Percentiles rank a stretch among this genome's conserved stretches.
phyloP scores from a whole-genome alignment of 92 coral and sea anemone genomes.

The Diadumene lineata region DNA sequence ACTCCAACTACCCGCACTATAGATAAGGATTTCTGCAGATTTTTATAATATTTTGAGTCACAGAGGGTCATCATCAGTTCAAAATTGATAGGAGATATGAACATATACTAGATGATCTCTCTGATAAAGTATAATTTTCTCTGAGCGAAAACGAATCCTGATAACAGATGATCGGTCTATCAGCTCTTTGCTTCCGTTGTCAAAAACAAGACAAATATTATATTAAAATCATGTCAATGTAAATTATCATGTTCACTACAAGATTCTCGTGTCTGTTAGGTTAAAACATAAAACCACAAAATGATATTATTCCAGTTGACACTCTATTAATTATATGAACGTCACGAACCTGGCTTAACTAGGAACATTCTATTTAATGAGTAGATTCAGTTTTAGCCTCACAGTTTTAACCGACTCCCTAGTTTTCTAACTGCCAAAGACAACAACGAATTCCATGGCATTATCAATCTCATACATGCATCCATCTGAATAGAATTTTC shows the following conservation, averaged over 20 bases:
- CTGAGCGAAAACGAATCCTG: slow-evolving; percentile 2
- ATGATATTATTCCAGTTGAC: no score
- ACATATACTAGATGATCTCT: not conserved
- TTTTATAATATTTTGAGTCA: not conserved
- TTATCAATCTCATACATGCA: not conserved
- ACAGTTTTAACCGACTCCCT: no score
- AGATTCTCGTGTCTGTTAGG: not conserved
- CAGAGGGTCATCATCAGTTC: slow-evolving; percentile 15
- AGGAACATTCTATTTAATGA: no score
- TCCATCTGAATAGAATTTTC: not conserved
- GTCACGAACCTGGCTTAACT: no score
- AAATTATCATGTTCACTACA: not conserved
- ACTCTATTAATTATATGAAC: no score
- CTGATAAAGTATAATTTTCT: slow-evolving; percentile 5
- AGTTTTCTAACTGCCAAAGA: no score
- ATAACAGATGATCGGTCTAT: not conserved
- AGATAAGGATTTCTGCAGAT: not conserved
- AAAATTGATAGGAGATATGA: not conserved
- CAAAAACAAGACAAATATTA: not conserved
- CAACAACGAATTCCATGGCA: no score
- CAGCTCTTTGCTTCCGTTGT: not conserved
- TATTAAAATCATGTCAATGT: not conserved
- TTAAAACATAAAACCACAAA: no score
- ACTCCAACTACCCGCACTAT: not conserved
- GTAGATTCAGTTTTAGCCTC: no score